These are phyloP conservation scores for Drosophila niveifrons DNA, from an alignment of 2,888 invertebrate species.

Conservation along the genomic window DNA sequence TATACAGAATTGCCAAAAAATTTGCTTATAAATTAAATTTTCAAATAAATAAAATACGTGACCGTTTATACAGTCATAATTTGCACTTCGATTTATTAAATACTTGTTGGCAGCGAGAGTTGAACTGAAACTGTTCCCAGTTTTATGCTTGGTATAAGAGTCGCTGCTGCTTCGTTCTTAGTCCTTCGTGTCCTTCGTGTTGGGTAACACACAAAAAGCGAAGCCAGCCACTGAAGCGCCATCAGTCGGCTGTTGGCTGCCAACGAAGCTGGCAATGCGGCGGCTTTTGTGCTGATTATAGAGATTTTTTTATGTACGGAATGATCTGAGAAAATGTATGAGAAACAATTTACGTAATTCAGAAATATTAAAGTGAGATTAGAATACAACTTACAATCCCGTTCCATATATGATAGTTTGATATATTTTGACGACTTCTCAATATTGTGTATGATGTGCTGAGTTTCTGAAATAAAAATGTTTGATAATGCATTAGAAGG, in stretches of 20 bases:
- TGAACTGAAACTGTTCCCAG: slow-evolving; percentile 54
- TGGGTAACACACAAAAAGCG: slow-evolving; percentile 54
- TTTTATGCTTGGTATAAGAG: slow-evolving; percentile 54
- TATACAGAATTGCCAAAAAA: too few species aligned
- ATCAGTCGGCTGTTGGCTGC: slow-evolving; percentile 53
- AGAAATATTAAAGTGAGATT: not conserved
- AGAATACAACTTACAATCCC: too few species aligned
- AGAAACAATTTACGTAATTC: not conserved
- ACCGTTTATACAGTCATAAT: too few species aligned
- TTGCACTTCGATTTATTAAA: too few species aligned
- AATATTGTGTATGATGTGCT: too few species aligned
- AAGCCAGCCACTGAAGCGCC: slow-evolving; percentile 4
- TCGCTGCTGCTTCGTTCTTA: too few species aligned
- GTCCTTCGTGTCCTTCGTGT: not conserved
- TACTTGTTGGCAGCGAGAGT: not conserved
- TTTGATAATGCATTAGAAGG: too few species aligned
- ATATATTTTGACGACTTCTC: too few species aligned
- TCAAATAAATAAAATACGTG: too few species aligned
- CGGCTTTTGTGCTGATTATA: not conserved
- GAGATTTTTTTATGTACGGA: not conserved
- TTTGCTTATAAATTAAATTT: too few species aligned
- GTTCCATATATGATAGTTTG: too few species aligned
- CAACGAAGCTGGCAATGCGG: slow-evolving; percentile 32
- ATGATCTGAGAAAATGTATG: not conserved
- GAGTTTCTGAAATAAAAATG: too few species aligned